phyloP scores from a whole-genome alignment of 2,113 vertebrate genomes.

The Eretmochelys imbricata region DNA sequence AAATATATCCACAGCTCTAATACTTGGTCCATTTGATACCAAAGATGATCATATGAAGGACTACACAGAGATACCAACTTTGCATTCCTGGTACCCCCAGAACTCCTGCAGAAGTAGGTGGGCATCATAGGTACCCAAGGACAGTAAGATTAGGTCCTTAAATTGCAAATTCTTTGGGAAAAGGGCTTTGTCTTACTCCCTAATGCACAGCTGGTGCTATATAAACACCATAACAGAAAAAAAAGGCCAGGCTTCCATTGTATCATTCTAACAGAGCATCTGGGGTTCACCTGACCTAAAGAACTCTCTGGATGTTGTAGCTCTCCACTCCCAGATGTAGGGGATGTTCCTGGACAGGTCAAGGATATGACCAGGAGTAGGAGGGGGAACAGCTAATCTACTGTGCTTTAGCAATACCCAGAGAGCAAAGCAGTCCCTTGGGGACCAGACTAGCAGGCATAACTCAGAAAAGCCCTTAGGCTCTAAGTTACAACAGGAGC shows the following conservation, averaged over 20 bases:
- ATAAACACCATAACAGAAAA: background rate
- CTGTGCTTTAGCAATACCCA: background rate
- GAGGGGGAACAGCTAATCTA: background rate
- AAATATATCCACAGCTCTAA: background rate
- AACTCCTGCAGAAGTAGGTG: background rate
- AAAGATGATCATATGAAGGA: background rate
- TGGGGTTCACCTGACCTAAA: background rate
- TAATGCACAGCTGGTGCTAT: background rate
- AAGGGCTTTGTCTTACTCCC: background rate
- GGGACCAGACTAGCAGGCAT: background rate
- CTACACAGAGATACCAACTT: background rate
- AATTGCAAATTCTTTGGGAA: background rate
- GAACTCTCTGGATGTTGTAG: background rate
- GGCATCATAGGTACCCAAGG: background rate
- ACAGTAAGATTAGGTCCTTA: background rate
- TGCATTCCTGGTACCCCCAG: background rate
- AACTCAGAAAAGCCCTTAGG: background rate
- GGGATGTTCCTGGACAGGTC: background rate
- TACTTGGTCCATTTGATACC: background rate
- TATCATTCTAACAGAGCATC: background rate
- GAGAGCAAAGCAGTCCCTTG: background rate
- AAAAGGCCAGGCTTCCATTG: background rate
- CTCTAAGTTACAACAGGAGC: background rate
- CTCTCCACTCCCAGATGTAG: background rate
- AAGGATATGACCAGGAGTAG: background rate